Percentiles rank a stretch among this genome's conserved stretches.
phyloP scores from a whole-genome alignment of 2,888 invertebrate species.

The Taphrorychus bicolor region DNA sequence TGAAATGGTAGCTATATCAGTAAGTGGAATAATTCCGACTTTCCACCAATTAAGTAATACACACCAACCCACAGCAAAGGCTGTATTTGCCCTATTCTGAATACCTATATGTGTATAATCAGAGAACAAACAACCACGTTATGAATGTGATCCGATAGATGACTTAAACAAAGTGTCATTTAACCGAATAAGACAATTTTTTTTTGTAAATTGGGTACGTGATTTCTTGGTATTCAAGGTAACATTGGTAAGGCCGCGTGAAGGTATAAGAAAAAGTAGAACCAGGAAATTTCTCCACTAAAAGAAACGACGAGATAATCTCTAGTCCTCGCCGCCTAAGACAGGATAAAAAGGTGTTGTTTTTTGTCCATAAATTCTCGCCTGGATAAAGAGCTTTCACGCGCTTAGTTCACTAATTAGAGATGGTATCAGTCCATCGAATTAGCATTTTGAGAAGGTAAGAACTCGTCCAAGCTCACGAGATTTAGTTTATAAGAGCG shows the following conservation, averaged over 20 bases:
- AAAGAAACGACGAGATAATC: constrained; percentile 34
- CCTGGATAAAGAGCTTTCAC: constrained; percentile 42
- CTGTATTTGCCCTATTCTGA: too few species aligned
- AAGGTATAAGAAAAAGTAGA: constrained; percentile 9
- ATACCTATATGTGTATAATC: too few species aligned
- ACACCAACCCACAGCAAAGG: too few species aligned
- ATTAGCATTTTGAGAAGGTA: constrained; percentile 42
- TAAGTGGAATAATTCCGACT: too few species aligned
- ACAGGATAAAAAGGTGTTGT: constrained; percentile 31
- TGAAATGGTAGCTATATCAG: too few species aligned
- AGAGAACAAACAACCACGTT: too few species aligned
- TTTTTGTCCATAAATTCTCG: constrained; percentile 41
- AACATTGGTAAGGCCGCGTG: neutral
- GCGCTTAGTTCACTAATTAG: constrained; percentile 44
- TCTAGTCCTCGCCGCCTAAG: constrained; percentile 24
- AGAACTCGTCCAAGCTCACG: constrained; percentile 23
- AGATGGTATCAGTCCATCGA: constrained; percentile 39
- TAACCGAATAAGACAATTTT: too few species aligned
- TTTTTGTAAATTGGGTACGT: too few species aligned
- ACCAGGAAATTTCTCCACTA: constrained; percentile 27
- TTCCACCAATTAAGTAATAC: too few species aligned
- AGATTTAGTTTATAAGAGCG: constrained; percentile 32
- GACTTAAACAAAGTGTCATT: too few species aligned
- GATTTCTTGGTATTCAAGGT: neutral
- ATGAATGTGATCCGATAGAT: too few species aligned